Conservation (phyloP, 2,888 invertebrate genomes). For the Physocephala rufipes region DNA sequence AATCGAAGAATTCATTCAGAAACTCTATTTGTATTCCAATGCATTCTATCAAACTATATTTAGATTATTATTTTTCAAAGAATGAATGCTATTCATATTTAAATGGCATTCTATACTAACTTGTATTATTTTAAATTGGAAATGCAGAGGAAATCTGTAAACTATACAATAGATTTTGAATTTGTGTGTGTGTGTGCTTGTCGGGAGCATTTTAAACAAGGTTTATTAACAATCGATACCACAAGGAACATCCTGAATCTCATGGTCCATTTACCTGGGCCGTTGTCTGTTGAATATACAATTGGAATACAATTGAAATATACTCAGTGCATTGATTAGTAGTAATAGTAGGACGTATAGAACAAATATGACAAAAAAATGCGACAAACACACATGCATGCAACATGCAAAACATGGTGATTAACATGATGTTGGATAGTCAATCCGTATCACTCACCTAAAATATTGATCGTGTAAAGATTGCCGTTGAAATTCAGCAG, state of each 20-base stretch:
- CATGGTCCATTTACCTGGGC: slow-evolving; percentile 64
- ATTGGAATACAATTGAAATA: too few species aligned
- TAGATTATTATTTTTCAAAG: background rate
- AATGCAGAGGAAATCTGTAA: slow-evolving; percentile 28
- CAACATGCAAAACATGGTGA: slow-evolving; percentile 24
- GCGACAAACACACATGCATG: slow-evolving; percentile 42
- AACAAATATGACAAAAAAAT: slow-evolving; percentile 21
- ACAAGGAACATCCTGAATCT: slow-evolving; percentile 26
- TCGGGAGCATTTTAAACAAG: slow-evolving; percentile 30
- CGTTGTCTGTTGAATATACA: slow-evolving; percentile 60
- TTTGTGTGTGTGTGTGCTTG: slow-evolving; percentile 35
- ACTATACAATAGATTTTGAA: slow-evolving; percentile 32
- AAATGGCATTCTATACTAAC: slow-evolving; percentile 50
- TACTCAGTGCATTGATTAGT: slow-evolving; percentile 27
- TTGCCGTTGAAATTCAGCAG: slow-evolving; percentile 66
- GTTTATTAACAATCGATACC: slow-evolving; percentile 30
- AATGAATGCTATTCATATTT: background rate
- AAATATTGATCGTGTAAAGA: slow-evolving; percentile 67
- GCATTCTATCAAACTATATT: slow-evolving; percentile 15
- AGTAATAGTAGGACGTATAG: slow-evolving; percentile 17
- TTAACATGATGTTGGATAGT: slow-evolving; percentile 6
- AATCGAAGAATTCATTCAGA: too few species aligned
- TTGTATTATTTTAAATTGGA: slow-evolving; percentile 51
- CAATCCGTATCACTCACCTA: slow-evolving; percentile 56
- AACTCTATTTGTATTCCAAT: slow-evolving; percentile 27